Evolutionary conservation across 2,888 invertebrate genomes (phyloP), one percentile per base, ranked within the genome.

Genomic region (Ochropleura leucogaster): DNA sequence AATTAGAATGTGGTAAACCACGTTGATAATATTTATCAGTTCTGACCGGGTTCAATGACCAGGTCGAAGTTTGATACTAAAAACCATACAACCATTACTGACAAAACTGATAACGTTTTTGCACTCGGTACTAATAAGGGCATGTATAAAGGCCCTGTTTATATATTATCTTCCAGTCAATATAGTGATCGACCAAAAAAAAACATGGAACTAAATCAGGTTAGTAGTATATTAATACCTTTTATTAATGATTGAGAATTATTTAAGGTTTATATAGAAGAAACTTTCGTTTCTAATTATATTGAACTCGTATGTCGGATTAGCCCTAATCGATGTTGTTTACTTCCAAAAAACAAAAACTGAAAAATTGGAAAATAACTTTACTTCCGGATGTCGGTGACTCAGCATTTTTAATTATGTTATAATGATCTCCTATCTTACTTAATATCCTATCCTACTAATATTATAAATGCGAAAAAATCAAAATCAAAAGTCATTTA

Each of bases 171-270:
- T 18, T 30, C 30, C 47, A 65, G 47, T 65, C 16, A 12, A 0
- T 5, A 59, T 16, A 57, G 10, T 16, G n/a, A 4, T 4, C 0
- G n/a, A 9, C 18, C 46, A 14, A 8, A 44, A 14, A 63, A 47
- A 63, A 63, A 16, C 5, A 64, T 64, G 64, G 30, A 30, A 6
- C 46, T 47, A 10, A 64, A 30, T 47, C 64, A 64, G 64, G 64
- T 64, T 18, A 53, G 53, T 53, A 51, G 51, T n/a, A 4, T 51
- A 18, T 3, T 18, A 51, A 6, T 53, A n/a, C 10, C 10, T n/a
- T 10, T 4, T n/a, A n/a, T 53, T 3, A 0, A 10, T n/a, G 1
- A 10, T 10, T 0, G 9, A 53, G 9, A 53, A 53, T n/a, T n/a
- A 4, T 9, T 4, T 10, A 18, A 51, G 8, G 18, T 51, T 51